These are phyloP conservation scores for Babyrousa celebensis DNA, from an alignment of 2,797 vertebrate species.

Conservation along the genomic window DNA sequence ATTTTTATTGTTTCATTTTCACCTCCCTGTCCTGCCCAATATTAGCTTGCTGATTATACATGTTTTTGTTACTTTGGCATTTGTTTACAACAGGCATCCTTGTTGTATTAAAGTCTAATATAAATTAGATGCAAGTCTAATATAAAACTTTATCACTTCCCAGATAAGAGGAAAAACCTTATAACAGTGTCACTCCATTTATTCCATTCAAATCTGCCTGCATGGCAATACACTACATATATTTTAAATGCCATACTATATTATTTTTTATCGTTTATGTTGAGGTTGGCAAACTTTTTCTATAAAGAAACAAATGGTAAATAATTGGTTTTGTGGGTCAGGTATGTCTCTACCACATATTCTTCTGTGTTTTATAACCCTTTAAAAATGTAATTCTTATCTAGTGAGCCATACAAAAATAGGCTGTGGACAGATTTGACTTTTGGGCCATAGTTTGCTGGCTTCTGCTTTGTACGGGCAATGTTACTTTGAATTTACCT, in stretches of 20 bases:
- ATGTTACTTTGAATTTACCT: slow-evolving; percentile 25
- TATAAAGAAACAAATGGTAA: neutral
- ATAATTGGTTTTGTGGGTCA: neutral
- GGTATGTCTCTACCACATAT: neutral
- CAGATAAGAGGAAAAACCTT: neutral
- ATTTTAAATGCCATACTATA: neutral
- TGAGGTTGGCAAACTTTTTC: neutral
- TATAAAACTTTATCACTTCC: neutral
- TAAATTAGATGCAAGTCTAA: neutral
- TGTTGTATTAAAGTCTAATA: slow-evolving; percentile 22
- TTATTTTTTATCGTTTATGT: slow-evolving; percentile 21
- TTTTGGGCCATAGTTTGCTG: neutral
- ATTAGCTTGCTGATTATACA: neutral
- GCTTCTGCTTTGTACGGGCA: neutral
- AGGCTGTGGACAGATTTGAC: neutral
- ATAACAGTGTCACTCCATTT: neutral
- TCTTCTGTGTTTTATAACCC: neutral
- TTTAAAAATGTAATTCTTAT: slow-evolving; percentile 51
- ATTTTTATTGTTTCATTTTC: neutral
- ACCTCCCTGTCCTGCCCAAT: neutral
- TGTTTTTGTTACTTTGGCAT: neutral
- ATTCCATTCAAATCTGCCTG: neutral
- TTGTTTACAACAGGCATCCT: neutral
- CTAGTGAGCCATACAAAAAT: neutral
- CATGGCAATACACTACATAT: neutral